A percentile compares a stretch with the other conserved stretches of the same genome.
phyloP scores from a whole-genome alignment of 2,797 vertebrate genomes.

The Chiloscyllium punctatum region DNA sequence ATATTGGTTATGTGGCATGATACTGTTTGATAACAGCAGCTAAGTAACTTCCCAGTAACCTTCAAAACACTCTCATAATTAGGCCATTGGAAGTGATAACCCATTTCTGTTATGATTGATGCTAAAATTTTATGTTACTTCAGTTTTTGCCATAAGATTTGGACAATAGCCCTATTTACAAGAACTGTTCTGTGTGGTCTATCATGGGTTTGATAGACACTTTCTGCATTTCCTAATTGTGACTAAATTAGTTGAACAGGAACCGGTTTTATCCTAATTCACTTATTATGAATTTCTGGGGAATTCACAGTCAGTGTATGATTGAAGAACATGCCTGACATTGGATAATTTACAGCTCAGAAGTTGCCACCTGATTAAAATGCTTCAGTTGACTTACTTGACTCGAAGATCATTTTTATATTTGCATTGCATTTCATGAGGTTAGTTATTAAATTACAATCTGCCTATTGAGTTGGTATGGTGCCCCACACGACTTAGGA shows the following conservation, averaged over 20 bases:
- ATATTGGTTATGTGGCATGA: neutral
- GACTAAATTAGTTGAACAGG: neutral
- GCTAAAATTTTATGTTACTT: neutral
- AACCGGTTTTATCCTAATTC: neutral
- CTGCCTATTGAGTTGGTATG: neutral
- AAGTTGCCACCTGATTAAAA: neutral
- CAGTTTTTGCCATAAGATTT: neutral
- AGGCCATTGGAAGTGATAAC: neutral
- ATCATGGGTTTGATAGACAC: neutral
- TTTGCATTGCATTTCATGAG: neutral
- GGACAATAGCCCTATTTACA: neutral
- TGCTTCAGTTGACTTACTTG: neutral
- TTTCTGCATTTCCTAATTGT: neutral
- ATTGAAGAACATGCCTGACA: neutral
- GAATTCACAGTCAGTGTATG: neutral
- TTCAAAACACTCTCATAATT: neutral
- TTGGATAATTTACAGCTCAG: neutral
- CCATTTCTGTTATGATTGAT: neutral
- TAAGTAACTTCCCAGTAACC: constrained; percentile 5
- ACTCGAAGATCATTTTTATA: neutral
- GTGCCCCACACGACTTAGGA: neutral
- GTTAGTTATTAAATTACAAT: neutral
- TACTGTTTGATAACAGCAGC: neutral
- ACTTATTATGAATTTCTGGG: neutral
- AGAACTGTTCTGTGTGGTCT: neutral